Evolutionary conservation across 2,113 vertebrate genomes (phyloP).

Genomic region (Malaclemys terrapin): DNA sequence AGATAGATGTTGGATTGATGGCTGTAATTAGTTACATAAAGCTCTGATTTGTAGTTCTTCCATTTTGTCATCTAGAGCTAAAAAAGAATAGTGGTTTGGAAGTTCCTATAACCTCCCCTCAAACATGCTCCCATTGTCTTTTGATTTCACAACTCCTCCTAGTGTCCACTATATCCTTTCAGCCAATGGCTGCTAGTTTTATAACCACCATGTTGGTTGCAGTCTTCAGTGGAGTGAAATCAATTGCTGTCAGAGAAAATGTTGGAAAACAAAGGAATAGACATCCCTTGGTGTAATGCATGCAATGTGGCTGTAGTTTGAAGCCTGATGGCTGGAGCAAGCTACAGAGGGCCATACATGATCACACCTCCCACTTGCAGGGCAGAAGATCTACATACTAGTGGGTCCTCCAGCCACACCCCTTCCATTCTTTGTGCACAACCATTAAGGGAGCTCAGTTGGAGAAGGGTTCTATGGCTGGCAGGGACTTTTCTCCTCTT

Average conservation of each 20-base stretch:
- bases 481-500: not conserved
- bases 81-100: not conserved
- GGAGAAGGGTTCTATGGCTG: not conserved
- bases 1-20: fast-evolving
- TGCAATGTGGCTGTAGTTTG: not conserved
- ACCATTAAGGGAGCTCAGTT: not conserved
- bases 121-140: not conserved
- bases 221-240: not conserved
- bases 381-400: not conserved
- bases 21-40: fast-evolving
- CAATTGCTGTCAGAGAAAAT: not conserved
- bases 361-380: not conserved
- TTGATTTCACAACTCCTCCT: not conserved
- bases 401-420: not conserved
- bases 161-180: not conserved
- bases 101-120: not conserved
- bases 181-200: not conserved
- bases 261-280: not conserved
- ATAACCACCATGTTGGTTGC: not conserved
- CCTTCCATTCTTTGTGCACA: not conserved
- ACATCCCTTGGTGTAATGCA: not conserved
- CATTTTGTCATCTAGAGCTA: not conserved
- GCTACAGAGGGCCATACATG: not conserved
- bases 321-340: not conserved
- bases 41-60: not conserved